Evolutionary conservation across 2,113 vertebrate genomes (phyloP).

Genomic region (Thomomys bottae): DNA sequence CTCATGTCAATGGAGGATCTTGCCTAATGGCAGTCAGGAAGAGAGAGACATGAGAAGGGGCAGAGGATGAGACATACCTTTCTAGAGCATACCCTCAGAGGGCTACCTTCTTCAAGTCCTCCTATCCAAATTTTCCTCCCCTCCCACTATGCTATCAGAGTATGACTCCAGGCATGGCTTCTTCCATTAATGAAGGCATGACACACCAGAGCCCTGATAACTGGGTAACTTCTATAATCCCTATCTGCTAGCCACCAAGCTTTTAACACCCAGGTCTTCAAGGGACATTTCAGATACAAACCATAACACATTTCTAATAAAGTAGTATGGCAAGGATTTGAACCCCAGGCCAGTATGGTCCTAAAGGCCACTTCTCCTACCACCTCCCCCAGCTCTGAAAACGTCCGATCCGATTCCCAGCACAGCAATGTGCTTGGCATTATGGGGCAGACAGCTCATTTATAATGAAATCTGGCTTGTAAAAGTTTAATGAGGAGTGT

Average conservation of each 20-base stretch:
- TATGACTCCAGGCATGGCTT: background rate
- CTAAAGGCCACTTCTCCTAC: background rate
- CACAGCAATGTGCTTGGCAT: background rate
- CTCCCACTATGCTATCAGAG: background rate
- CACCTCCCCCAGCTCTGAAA: background rate
- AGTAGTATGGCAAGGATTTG: background rate
- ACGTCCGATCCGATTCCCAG: background rate
- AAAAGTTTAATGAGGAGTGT: constrained; percentile 67
- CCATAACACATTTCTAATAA: background rate
- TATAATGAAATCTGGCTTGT: constrained; percentile 63
- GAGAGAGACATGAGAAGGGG: background rate
- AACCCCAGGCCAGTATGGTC: background rate
- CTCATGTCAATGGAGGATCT: background rate
- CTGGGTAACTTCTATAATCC: background rate
- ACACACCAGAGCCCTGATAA: background rate
- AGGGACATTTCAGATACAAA: background rate
- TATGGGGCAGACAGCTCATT: constrained; percentile 37
- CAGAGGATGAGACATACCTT: background rate
- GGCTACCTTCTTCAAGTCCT: background rate
- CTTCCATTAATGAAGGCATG: background rate
- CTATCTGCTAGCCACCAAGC: background rate
- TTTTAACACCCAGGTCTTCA: background rate
- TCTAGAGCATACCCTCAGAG: background rate
- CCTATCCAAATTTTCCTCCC: no score
- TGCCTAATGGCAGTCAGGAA: background rate